Percentiles rank a stretch among this genome's conserved stretches.
Conservation (phyloP, 30 jellyfish, hydroid and myxozoan species). For the Haliclystus octoradiatus region DNA sequence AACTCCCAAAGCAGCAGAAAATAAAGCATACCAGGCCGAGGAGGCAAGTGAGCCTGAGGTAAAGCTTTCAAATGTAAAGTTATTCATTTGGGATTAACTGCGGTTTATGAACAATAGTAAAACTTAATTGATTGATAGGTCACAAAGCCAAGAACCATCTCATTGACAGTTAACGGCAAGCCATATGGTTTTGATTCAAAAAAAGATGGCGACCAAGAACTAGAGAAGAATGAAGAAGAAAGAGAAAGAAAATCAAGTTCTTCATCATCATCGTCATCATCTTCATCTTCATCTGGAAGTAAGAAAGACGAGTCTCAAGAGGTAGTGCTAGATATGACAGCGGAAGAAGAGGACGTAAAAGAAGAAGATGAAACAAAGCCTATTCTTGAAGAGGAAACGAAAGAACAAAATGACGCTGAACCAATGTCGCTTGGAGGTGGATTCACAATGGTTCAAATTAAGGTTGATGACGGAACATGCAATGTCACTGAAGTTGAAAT, state of each 20-base stretch:
- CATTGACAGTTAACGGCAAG: slow-evolving; percentile 1
- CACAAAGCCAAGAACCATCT: not conserved
- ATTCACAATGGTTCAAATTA: not conserved
- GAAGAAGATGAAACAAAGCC: too few species aligned
- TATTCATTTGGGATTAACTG: too few species aligned
- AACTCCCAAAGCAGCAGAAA: not conserved
- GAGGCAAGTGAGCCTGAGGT: not conserved
- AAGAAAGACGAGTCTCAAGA: not conserved
- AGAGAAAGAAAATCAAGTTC: too few species aligned
- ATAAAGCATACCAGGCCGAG: not conserved
- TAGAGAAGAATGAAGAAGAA: not conserved
- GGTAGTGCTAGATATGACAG: not conserved
- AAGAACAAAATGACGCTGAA: not conserved
- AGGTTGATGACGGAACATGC: not conserved
- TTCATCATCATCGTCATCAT: not conserved
- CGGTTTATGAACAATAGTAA: too few species aligned
- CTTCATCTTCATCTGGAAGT: not conserved
- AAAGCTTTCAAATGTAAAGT: not conserved
- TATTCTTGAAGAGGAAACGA: too few species aligned
- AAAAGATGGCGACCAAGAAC: not conserved
- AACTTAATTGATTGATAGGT: not conserved
- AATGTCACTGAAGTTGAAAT: too few species aligned
- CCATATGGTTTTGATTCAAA: not conserved
- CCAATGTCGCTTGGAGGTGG: too few species aligned
- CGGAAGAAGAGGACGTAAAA: too few species aligned